Conservation (phyloP, 2,797 vertebrate genomes). For the Nannoperca australis region DNA sequence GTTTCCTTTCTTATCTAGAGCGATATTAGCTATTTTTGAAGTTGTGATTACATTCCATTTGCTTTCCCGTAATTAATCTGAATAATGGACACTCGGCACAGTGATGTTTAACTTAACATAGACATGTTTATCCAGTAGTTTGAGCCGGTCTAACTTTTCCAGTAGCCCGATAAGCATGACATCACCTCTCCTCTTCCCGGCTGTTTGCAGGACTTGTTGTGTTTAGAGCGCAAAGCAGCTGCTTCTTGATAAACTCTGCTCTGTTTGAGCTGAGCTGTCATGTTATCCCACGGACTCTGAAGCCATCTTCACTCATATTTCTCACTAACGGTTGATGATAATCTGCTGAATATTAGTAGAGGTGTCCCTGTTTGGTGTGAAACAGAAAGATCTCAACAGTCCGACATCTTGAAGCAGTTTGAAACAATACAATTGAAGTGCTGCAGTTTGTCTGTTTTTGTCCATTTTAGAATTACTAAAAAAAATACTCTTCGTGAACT, state of each 20-base stretch:
- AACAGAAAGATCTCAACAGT: constrained; percentile 21
- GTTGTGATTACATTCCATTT: constrained; percentile 40
- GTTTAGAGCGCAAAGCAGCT: constrained; percentile 35
- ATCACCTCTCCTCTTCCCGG: background rate
- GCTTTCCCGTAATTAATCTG: constrained; percentile 23
- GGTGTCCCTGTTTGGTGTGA: background rate
- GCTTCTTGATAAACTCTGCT: constrained; percentile 4
- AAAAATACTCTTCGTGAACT: constrained; percentile 12
- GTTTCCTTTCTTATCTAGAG: background rate
- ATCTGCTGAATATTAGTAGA: constrained; percentile 1
- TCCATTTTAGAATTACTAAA: background rate
- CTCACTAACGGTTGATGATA: background rate
- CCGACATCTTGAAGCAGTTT: constrained; percentile 38
- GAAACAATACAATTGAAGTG: constrained; percentile 13
- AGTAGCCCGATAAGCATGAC: constrained; percentile 41
- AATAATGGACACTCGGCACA: constrained; percentile 1
- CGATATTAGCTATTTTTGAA: background rate
- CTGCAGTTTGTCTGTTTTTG: background rate
- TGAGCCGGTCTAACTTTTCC: constrained; percentile 21
- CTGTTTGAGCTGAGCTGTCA: constrained; percentile 22
- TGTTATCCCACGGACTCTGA: background rate
- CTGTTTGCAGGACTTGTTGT: background rate
- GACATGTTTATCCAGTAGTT: constrained; percentile 58
- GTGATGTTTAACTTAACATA: constrained; percentile 45
- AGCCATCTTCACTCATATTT: background rate